A percentile compares a stretch with the other conserved stretches of the same genome.
These are phyloP conservation scores for Rynchops niger DNA, from an alignment of 2,113 vertebrate genomes.

Conservation along the genomic window DNA sequence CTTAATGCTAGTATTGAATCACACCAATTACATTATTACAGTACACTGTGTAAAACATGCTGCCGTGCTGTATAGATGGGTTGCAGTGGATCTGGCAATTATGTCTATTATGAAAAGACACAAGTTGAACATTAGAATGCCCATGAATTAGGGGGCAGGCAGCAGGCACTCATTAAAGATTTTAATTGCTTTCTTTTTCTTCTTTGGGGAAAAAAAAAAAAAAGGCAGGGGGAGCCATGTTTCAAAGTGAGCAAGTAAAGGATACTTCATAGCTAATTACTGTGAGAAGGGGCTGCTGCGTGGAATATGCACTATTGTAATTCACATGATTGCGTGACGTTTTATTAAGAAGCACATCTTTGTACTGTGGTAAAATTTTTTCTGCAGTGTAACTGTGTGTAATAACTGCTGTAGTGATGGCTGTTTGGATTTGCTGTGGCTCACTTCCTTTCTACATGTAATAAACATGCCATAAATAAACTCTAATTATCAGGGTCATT, in stretches of 20 bases:
- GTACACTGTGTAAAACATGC: slow-evolving; percentile 56
- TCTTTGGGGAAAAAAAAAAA: slow-evolving; percentile 3
- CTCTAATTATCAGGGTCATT: not conserved
- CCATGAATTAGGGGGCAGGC: slow-evolving; percentile 34
- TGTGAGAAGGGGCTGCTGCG: not conserved
- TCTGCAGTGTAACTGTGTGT: not conserved
- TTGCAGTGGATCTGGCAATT: slow-evolving; percentile 52
- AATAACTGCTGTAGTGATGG: not conserved
- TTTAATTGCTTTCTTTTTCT: slow-evolving; percentile 54
- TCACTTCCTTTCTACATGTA: not conserved
- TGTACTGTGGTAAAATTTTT: slow-evolving; percentile 30
- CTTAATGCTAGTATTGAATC: slow-evolving; percentile 58
- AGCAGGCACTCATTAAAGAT: slow-evolving; percentile 42
- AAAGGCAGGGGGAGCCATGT: not conserved
- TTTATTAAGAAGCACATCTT: slow-evolving; percentile 47
- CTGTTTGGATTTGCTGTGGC: slow-evolving; percentile 28
- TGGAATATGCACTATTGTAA: slow-evolving; percentile 12
- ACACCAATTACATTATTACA: slow-evolving; percentile 61
- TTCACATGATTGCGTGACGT: not conserved
- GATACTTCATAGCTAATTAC: slow-evolving; percentile 46
- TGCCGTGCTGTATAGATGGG: slow-evolving; percentile 7
- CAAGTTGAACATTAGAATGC: slow-evolving; percentile 5
- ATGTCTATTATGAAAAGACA: slow-evolving; percentile 42
- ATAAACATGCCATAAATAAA: not conserved
- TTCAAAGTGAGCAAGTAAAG: slow-evolving; percentile 49